Percentiles rank a stretch among this genome's conserved stretches.
These are phyloP conservation scores for Sylvilagus floridanus DNA, from an alignment of 2,797 vertebrate species.

Conservation along the genomic window DNA sequence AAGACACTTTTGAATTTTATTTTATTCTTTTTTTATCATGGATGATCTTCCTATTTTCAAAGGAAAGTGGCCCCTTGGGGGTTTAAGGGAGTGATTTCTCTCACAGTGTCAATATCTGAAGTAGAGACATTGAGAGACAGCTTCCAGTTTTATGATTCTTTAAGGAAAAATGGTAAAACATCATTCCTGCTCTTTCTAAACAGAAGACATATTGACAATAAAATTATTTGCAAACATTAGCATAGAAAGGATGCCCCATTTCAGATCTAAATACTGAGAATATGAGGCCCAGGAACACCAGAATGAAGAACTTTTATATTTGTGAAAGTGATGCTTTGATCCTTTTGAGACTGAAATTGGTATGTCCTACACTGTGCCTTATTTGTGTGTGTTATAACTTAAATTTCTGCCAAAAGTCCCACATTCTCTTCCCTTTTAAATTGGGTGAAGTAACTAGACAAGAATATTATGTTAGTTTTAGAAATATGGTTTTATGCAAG, in stretches of 20 bases:
- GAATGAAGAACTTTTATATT: neutral
- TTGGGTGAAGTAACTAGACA: conserved; percentile 61
- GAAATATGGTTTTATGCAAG: conserved; percentile 52
- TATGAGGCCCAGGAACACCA: neutral
- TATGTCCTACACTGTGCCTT: conserved; percentile 12
- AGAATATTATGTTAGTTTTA: conserved; percentile 41
- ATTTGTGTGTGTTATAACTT: conserved; percentile 58
- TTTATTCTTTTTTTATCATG: conserved; percentile 32
- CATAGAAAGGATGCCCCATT: neutral
- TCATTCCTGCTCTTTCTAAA: neutral
- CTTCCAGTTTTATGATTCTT: conserved; percentile 37
- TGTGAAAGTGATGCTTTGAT: conserved; percentile 52
- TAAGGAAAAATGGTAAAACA: conserved; percentile 35
- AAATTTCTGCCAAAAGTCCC: conserved; percentile 29
- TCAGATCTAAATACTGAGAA: neutral
- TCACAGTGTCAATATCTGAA: neutral
- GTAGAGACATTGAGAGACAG: neutral
- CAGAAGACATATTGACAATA: conserved; percentile 1
- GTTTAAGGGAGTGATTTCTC: conserved; percentile 23
- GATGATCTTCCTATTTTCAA: conserved; percentile 43
- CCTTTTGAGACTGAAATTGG: conserved; percentile 45
- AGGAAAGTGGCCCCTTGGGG: neutral
- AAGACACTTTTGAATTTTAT: conserved; percentile 61
- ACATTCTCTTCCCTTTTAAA: conserved; percentile 61
- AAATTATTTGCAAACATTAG: conserved; percentile 48